A percentile compares a stretch with the other conserved stretches of the same genome.
Conservation (phyloP, 2,888 invertebrate species). For the Drosophila meridionalis region DNA sequence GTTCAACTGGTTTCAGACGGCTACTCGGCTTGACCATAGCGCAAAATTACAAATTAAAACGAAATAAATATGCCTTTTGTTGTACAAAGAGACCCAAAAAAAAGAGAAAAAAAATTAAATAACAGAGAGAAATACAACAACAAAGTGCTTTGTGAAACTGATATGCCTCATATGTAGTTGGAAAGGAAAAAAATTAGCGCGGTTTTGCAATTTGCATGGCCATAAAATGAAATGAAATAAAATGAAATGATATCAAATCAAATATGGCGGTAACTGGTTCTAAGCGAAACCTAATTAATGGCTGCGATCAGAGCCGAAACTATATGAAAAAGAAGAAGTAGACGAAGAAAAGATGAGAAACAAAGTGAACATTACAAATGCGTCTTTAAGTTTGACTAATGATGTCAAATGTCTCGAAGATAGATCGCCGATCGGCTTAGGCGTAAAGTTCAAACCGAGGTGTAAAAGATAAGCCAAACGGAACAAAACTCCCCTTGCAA, state of each 20-base stretch:
- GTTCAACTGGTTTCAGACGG: conserved; percentile 67
- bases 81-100: conserved; percentile 54
- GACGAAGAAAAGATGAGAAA: neutral
- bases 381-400: conserved; percentile 78
- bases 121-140: conserved; percentile 24
- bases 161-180: conserved; percentile 44
- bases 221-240: conserved; percentile 49
- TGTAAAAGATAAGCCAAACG: conserved; percentile 45
- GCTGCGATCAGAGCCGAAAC: conserved; percentile 51
- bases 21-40: conserved; percentile 64
- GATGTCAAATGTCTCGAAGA: conserved; percentile 64
- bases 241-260: conserved; percentile 53
- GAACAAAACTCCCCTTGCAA: conserved; percentile 18
- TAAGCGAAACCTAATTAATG: conserved; percentile 59
- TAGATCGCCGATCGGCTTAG: conserved; percentile 64
- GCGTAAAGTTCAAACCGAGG: conserved; percentile 77
- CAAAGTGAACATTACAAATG: conserved; percentile 61
- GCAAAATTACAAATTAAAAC: conserved; percentile 80
- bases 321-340: conserved; percentile 8
- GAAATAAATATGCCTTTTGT: conserved; percentile 78
- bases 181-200: conserved; percentile 69
- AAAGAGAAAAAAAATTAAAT: conserved; percentile 16
- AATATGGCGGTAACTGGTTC: conserved; percentile 68
- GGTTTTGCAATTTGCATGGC: conserved; percentile 77
- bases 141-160: conserved; percentile 62